Evolutionary conservation across 2,888 invertebrate genomes (phyloP), one percentile per base, ranked within the genome.

Genomic region (Epinotia brunnichana): DNA sequence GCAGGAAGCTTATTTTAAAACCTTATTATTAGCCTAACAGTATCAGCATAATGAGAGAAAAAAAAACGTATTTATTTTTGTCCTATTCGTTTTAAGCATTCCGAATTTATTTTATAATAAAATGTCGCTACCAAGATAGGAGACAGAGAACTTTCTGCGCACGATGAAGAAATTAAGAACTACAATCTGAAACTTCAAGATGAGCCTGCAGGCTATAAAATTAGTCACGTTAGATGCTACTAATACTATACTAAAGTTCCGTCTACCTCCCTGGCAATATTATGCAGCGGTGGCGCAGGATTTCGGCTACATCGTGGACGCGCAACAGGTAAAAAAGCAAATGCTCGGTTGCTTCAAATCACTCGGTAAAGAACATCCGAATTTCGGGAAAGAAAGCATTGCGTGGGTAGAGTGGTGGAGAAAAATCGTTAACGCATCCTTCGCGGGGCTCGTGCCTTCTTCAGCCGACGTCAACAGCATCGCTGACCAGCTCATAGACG

Each of bases 201-300:
- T 94, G 94, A 89, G 87, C 76, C 79, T 94, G 73, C 86, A 92
- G 60, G 89, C 88, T 57, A 89, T 95, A 44, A 94, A 94, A 76
- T 85, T 97, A 79, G 94, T 98, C 67, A 98, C 98, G 13, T 97
- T 98, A 86, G 98, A 98, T 88, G 96, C 97, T 69, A 98, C 97
- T 15, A 97, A 97, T 78, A 98, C 98, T 0, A 88, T 98, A 57
- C 87, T 98, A 48, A 94, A 95, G 80, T 96, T 97, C 81, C 94
- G 95, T 63, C 89, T 94, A 13, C 92, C 95, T 64, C 95, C 96
- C n/a, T 96, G 96, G 78, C 94, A 95, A 77, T 95, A 96, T 83
- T 98, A 98, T 86, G 94, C 95, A 10, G 92, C 95, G 75, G 94
- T 96, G 70, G 97, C 96, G 4, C 91, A 93, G 5, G 91, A 95